phyloP scores from a whole-genome alignment of 2,888 invertebrate genomes.

The Laothoe populi region DNA sequence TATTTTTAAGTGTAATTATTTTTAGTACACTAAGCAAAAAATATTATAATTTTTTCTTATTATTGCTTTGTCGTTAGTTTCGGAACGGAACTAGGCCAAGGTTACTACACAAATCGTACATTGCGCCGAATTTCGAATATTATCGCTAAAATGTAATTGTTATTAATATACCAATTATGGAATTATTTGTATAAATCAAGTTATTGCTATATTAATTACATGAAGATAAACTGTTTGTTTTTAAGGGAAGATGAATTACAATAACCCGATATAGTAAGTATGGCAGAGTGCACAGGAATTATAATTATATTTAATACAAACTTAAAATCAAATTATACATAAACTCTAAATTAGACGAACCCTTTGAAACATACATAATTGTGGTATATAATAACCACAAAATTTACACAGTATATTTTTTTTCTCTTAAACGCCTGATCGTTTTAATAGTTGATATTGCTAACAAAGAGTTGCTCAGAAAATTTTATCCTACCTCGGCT shows the following conservation, averaged over 20 bases:
- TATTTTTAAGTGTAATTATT: not conserved
- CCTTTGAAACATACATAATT: not conserved
- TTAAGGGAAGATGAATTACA: too few species aligned
- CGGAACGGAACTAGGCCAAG: not conserved
- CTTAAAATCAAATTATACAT: too few species aligned
- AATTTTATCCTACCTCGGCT: too few species aligned
- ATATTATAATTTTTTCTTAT: not conserved
- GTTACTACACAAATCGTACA: not conserved
- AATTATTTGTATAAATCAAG: too few species aligned
- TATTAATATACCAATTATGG: too few species aligned
- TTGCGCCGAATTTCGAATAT: not conserved
- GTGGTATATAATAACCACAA: not conserved
- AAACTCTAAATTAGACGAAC: not conserved
- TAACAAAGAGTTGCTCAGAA: not conserved
- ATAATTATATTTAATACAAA: too few species aligned
- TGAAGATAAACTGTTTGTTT: too few species aligned
- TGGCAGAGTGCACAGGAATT: too few species aligned
- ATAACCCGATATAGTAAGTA: too few species aligned
- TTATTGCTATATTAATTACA: too few species aligned
- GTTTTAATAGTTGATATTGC: not conserved
- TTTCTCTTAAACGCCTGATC: not conserved
- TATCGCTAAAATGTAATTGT: too few species aligned
- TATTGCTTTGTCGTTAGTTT: not conserved
- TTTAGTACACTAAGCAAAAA: not conserved
- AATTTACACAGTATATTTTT: not conserved